These are phyloP conservation scores for Epistrophe eligans DNA, from an alignment of 2,888 invertebrate species.

Conservation along the genomic window DNA sequence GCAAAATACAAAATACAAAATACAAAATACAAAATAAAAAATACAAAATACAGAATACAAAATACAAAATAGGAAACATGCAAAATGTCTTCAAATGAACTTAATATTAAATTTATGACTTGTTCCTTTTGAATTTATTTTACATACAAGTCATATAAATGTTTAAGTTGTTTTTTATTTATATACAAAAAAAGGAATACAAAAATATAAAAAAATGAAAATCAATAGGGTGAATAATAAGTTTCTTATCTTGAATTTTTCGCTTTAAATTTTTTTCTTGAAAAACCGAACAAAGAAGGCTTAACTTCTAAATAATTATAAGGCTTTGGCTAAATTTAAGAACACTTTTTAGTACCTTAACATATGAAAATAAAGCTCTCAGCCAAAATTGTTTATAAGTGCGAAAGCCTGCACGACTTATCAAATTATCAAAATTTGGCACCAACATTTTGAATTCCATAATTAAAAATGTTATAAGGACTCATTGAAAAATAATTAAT, in stretches of 20 bases:
- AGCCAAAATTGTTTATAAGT: too few relatives aligned
- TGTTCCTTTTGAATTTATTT: conserved; percentile 50
- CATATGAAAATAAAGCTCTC: too few relatives aligned
- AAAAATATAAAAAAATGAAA: background rate
- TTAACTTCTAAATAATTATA: too few relatives aligned
- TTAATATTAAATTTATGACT: conserved; percentile 38
- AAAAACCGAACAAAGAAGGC: background rate
- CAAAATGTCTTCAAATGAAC: background rate
- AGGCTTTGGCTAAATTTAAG: too few relatives aligned
- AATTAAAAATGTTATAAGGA: too few relatives aligned
- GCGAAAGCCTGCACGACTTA: too few relatives aligned
- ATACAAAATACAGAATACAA: too few relatives aligned
- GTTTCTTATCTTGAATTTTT: background rate
- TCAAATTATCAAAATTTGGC: too few relatives aligned
- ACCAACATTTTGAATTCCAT: too few relatives aligned
- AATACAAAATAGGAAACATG: conserved; percentile 1
- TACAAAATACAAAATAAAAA: too few relatives aligned
- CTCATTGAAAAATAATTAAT: too few relatives aligned
- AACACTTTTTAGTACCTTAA: too few relatives aligned
- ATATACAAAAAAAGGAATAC: background rate
- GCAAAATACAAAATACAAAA: background rate
- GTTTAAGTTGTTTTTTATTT: background rate
- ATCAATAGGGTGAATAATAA: background rate
- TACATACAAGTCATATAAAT: conserved; percentile 62
- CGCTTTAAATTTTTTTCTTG: background rate